Base-by-base conservation (phyloP, 2,113 vertebrate genomes). In the Lasiurus cinereus region DNA sequence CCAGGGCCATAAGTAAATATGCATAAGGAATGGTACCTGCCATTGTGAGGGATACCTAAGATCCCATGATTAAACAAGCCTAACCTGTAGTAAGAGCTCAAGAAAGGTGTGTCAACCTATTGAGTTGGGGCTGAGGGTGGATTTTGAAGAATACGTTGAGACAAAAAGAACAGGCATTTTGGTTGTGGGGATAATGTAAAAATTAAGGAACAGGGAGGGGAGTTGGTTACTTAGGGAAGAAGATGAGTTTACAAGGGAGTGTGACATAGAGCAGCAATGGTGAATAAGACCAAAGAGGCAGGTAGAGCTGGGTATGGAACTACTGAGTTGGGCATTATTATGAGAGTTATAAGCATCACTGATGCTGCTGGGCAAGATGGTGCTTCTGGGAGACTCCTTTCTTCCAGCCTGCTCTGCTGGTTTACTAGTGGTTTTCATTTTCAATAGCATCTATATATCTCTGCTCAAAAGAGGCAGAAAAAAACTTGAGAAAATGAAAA, bases 401-500 rank as follows among this genome's bases (percentile, higher is more conserved):
- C 67, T 46, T 56, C 84, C 36, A 82, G 6, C 43, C 67, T 27
- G 2, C 10, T 33, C 31, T 36, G 69, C 43, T 8, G n/a, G 70
- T 5, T 88, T 27, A 43, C 50, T 50, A 66, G 22, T 48, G 19
- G 33, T 80, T 91, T 72, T 16, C 36, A 74, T 76, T 48, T 80
- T 64, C 29, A 78, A 27, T 24, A 27, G 54, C 43, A 76, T 76
- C 91, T 95, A 50, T 80, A 80, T 94, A 56, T 36, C 56, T 76
- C 36, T 93, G 46, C 9, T 66, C 36, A 84, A 94, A 66, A 15
- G 27, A 36, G 83, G 33, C 6, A 83, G 16, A 72, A 85, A 91
- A 74, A 1, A 93, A 85, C 39, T 39, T 89, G 43, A 82, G 29
- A n/a, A 82, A 64, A 86, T 50, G 24, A 92, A 86, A 79, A 79